phyloP scores from a whole-genome alignment of 1,140 invertebrate species.

The Dendrolimus punctatus region DNA sequence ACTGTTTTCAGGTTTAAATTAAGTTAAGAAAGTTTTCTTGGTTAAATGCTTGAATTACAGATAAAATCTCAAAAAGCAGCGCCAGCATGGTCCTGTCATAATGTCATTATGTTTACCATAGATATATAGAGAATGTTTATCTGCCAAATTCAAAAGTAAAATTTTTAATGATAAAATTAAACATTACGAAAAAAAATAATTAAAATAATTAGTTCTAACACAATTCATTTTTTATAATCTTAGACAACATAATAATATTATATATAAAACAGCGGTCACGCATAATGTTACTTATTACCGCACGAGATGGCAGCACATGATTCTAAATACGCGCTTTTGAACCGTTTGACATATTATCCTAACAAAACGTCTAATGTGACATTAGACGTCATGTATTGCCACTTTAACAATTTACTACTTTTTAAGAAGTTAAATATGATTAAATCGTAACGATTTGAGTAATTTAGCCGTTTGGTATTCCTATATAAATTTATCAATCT shows the following conservation, averaged over 20 bases:
- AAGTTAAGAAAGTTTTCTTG: background rate
- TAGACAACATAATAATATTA: background rate
- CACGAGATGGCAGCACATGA: slow-evolving; percentile 35
- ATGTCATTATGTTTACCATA: no score
- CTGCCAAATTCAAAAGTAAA: no score
- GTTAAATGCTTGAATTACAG: background rate
- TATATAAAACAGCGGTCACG: slow-evolving; percentile 11
- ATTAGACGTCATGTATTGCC: slow-evolving; percentile 22
- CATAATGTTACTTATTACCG: slow-evolving; percentile 1
- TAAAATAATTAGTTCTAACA: no score
- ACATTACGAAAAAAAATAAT: no score
- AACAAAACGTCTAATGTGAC: slow-evolving; percentile 36
- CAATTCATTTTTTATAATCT: background rate
- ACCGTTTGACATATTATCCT: slow-evolving; percentile 26
- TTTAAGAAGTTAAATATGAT: no score
- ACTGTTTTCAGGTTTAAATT: background rate
- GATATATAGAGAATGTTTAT: no score
- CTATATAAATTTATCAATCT: background rate
- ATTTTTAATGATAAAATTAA: no score
- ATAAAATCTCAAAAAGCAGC: background rate
- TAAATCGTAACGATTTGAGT: no score
- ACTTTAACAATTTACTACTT: slow-evolving; percentile 11
- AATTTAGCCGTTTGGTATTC: no score
- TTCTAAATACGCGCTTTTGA: slow-evolving; percentile 39
- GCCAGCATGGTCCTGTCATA: no score